phyloP scores from a whole-genome alignment of 2,113 vertebrate genomes.

The Actenoides hombroni region DNA sequence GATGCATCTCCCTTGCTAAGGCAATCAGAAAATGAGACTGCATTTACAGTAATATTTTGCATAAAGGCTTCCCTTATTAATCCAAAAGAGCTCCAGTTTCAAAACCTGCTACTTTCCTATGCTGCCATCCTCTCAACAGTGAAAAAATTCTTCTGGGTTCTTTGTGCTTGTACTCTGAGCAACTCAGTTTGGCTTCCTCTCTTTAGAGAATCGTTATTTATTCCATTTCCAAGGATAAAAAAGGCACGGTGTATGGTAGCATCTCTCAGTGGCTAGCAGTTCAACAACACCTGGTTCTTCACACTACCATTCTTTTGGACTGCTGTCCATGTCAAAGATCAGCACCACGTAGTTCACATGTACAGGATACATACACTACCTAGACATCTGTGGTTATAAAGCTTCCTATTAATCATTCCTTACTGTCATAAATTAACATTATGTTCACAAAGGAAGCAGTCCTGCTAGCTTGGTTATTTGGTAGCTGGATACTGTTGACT shows the following conservation, averaged over 20 bases:
- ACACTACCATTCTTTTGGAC: background rate
- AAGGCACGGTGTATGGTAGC: background rate
- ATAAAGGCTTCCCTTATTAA: slow-evolving; percentile 18
- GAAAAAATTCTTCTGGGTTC: background rate
- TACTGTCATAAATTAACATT: background rate
- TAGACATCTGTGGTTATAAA: background rate
- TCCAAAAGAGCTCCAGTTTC: background rate
- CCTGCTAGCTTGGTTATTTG: background rate
- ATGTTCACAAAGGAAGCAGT: background rate
- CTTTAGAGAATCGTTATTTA: background rate
- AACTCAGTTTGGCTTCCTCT: background rate
- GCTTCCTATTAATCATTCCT: background rate
- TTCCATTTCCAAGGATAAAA: background rate
- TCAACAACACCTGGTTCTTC: background rate
- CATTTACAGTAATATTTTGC: slow-evolving; percentile 16
- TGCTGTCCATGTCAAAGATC: background rate
- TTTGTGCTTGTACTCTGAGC: background rate
- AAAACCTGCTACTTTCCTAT: background rate
- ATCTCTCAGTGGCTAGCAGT: background rate
- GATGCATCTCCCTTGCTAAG: slow-evolving; percentile 22
- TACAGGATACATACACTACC: background rate
- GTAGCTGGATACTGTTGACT: background rate
- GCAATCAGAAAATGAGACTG: slow-evolving; percentile 49
- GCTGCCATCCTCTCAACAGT: background rate
- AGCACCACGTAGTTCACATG: background rate